Evolutionary conservation across 2,888 invertebrate genomes (phyloP).

Genomic region (Nomada lathburiana): DNA sequence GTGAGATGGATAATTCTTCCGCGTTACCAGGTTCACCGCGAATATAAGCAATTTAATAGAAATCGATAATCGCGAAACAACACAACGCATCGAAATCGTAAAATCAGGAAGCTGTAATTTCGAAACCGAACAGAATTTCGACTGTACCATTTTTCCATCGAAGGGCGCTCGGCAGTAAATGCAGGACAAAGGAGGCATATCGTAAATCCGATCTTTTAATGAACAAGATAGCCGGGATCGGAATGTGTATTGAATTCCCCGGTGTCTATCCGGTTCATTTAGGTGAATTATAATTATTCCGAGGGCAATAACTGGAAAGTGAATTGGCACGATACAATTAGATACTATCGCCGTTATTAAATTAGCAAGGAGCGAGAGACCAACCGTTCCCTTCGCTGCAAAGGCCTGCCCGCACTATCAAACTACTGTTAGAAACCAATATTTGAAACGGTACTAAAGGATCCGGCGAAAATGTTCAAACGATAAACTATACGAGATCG

Average conservation of each 20-base stretch:
- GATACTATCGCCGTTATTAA: constrained; percentile 17
- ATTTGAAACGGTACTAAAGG: neutral
- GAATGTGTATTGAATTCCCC: constrained; percentile 23
- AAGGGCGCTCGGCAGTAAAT: constrained; percentile 2
- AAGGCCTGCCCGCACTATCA: neutral
- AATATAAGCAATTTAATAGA: neutral
- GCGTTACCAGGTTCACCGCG: neutral
- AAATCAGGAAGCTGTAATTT: neutral
- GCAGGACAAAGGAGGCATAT: neutral
- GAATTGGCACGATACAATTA: neutral
- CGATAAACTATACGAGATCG: neutral
- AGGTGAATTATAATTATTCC: constrained; percentile 10
- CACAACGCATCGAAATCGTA: neutral
- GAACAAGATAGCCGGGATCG: constrained; percentile 6
- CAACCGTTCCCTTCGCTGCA: too few relatives aligned
- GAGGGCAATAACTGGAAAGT: constrained; percentile 8
- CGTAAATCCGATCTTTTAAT: constrained; percentile 20
- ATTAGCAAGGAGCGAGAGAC: neutral
- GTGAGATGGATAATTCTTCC: neutral
- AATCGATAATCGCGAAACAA: constrained; percentile 9
- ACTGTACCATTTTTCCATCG: neutral
- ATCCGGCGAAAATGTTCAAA: neutral
- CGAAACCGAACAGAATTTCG: neutral
- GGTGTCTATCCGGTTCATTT: constrained; percentile 6
- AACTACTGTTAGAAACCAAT: neutral